phyloP scores from a whole-genome alignment of 2,888 invertebrate genomes.

The Rapana venosa region DNA sequence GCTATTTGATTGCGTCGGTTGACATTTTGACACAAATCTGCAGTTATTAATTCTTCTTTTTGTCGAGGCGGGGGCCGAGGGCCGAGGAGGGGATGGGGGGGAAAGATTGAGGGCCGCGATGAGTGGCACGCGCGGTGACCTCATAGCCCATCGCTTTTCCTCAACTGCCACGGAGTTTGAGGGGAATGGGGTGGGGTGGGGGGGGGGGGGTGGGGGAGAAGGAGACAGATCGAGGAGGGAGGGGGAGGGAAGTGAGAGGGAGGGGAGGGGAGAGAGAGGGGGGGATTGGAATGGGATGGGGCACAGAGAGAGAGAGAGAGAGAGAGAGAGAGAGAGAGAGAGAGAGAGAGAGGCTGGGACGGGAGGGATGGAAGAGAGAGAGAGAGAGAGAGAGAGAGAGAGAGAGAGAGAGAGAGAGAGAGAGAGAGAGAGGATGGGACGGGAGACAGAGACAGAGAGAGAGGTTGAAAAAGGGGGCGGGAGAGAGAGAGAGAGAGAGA shows the following conservation, averaged over 20 bases:
- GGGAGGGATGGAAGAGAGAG: not conserved
- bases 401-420: not conserved
- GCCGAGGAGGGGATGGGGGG: not conserved
- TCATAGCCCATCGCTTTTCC: slow-evolving; percentile 32
- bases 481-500: no score
- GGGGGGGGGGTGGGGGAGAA: not conserved
- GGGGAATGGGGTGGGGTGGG: not conserved
- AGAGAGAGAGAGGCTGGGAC: not conserved
- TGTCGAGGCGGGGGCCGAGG: not conserved
- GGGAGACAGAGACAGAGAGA: not conserved
- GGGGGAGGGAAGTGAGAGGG: not conserved
- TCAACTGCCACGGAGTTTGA: not conserved
- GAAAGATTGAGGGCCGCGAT: slow-evolving; percentile 26
- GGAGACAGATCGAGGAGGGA: not conserved
- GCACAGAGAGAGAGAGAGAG: not conserved
- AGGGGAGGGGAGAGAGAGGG: not conserved
- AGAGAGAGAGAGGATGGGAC: not conserved
- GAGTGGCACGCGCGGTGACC: slow-evolving; percentile 37
- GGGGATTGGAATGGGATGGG: not conserved
- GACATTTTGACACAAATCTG: slow-evolving; percentile 47
- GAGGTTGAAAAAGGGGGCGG: no score
- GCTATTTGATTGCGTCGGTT: slow-evolving; percentile 42
- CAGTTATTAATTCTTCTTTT: slow-evolving; percentile 46
- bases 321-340: slow-evolving; percentile 18
- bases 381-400: not conserved